phyloP scores from a whole-genome alignment of 2,888 invertebrate species.

The Julus scandinavius region DNA sequence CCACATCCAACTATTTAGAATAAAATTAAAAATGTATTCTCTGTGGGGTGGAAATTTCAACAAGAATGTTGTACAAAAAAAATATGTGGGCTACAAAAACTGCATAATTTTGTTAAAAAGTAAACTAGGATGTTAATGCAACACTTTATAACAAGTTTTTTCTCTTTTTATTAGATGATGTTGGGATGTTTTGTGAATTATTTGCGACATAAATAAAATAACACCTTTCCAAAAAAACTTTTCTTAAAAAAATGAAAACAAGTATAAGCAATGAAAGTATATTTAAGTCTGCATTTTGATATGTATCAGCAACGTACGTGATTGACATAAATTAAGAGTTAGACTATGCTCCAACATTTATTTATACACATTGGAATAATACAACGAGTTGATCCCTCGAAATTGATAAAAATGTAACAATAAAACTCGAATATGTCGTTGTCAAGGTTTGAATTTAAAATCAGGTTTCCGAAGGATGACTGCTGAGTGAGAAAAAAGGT shows the following conservation, averaged over 20 bases:
- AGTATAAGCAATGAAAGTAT: neutral
- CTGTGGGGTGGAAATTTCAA: neutral
- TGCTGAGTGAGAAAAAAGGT: neutral
- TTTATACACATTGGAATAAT: neutral
- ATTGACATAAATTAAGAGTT: neutral
- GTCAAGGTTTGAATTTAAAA: neutral
- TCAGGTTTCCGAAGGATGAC: neutral
- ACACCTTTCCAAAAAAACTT: neutral
- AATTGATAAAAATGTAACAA: neutral
- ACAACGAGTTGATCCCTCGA: neutral
- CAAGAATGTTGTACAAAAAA: neutral
- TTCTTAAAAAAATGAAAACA: conserved; percentile 6
- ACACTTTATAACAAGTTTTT: no score
- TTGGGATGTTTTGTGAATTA: neutral
- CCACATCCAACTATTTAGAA: neutral
- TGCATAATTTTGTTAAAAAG: neutral
- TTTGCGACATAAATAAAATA: neutral
- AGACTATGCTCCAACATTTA: neutral
- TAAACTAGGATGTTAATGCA: neutral
- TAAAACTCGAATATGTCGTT: conserved; percentile 12
- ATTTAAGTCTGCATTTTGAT: neutral
- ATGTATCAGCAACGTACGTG: neutral
- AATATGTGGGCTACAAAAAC: neutral
- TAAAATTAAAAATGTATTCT: neutral
- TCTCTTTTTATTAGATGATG: neutral